Evolutionary conservation across 1,140 invertebrate species (phyloP).

Genomic region (Drosophila subpulchrella): DNA sequence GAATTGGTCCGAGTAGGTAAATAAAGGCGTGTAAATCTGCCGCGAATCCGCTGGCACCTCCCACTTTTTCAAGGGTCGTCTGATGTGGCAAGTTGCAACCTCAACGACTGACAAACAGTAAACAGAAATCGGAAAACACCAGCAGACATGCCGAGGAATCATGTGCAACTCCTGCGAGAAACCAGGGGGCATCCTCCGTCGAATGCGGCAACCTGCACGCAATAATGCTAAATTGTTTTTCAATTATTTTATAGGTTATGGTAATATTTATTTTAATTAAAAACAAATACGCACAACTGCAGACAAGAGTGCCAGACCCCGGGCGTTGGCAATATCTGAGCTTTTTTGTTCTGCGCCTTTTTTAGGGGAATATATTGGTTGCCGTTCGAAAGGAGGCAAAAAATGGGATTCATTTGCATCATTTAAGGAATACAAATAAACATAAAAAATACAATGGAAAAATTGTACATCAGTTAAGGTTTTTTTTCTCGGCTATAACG

Average conservation of each 20-base stretch:
- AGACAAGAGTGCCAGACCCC: slow-evolving; percentile 28
- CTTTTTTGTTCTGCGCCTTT: slow-evolving; percentile 19
- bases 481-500: slow-evolving; percentile 28
- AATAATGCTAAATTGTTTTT: slow-evolving; percentile 83
- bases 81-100: slow-evolving; percentile 48
- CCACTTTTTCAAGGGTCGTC: slow-evolving; percentile 12
- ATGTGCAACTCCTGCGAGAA: slow-evolving; percentile 6
- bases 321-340: slow-evolving; percentile 23
- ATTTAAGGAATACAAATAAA: slow-evolving; percentile 53
- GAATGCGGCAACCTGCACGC: slow-evolving; percentile 18
- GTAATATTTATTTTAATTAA: slow-evolving; percentile 84
- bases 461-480: slow-evolving; percentile 10
- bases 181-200: not conserved
- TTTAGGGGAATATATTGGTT: slow-evolving; percentile 2
- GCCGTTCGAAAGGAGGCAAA: slow-evolving; percentile 22
- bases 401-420: slow-evolving; percentile 47
- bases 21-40: slow-evolving; percentile 68
- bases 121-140: slow-evolving; percentile 44
- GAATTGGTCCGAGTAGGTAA: slow-evolving; percentile 37
- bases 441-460: slow-evolving; percentile 18
- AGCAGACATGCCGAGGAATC: slow-evolving; percentile 19
- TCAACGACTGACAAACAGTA: slow-evolving; percentile 43
- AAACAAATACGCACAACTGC: slow-evolving; percentile 67
- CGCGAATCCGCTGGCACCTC: slow-evolving; percentile 24
- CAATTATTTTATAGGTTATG: slow-evolving; percentile 83